phyloP scores from a whole-genome alignment of 2,113 vertebrate genomes.

The Willisornis vidua region DNA sequence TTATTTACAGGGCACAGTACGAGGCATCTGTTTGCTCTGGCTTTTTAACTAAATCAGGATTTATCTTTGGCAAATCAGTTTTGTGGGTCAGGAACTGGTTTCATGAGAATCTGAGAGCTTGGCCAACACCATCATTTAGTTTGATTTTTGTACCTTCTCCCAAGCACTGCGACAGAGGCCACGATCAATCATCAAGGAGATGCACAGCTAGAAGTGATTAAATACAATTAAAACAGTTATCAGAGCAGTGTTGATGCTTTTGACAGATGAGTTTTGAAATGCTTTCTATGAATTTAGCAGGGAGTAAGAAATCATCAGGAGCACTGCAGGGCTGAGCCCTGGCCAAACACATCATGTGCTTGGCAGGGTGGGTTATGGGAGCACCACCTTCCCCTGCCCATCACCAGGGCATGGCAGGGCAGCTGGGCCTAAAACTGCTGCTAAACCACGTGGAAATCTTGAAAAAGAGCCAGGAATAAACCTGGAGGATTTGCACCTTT shows the following conservation, averaged over 20 bases:
- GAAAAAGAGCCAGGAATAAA: background rate
- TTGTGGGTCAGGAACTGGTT: background rate
- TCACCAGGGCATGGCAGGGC: background rate
- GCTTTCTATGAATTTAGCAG: background rate
- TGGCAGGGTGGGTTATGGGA: background rate
- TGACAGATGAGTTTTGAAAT: background rate
- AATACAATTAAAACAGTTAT: constrained; percentile 25
- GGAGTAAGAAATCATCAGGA: background rate
- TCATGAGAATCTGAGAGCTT: background rate
- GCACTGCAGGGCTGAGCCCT: background rate
- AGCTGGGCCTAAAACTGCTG: background rate
- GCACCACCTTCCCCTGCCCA: background rate
- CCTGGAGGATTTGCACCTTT: background rate
- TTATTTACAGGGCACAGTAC: constrained; percentile 33
- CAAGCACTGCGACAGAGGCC: background rate
- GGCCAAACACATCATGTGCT: background rate
- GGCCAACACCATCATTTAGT: background rate
- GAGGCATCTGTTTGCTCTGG: constrained; percentile 60
- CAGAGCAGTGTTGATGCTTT: background rate
- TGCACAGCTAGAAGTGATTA: background rate
- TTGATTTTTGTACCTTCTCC: background rate
- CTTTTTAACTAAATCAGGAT: constrained; percentile 28
- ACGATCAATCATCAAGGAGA: background rate
- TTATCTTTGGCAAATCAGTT: constrained; percentile 51
- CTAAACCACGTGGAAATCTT: background rate